Evolutionary conservation across 30 jellyfish, hydroid and myxozoan genomes (phyloP).

Genomic region (Turritopsis dohrnii): DNA sequence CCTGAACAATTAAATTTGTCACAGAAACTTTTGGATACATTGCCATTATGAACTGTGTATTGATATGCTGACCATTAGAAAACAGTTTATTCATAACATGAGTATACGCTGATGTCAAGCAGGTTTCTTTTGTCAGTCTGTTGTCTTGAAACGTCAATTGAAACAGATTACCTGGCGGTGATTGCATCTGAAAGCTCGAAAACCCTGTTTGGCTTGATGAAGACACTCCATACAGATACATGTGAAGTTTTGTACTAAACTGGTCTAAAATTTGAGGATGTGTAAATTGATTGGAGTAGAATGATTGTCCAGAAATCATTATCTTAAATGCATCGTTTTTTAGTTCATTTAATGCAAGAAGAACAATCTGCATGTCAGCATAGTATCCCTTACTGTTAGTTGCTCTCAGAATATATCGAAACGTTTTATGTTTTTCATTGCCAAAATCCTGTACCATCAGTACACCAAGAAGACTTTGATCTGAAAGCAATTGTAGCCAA

Average conservation of each 20-base stretch:
- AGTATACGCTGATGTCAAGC: not conserved
- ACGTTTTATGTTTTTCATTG: not conserved
- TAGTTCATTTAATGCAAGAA: not conserved
- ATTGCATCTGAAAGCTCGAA: not conserved
- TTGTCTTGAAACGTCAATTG: not conserved
- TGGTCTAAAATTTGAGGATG: not conserved
- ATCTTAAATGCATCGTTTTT: not conserved
- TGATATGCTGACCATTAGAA: not conserved
- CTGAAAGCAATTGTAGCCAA: not conserved
- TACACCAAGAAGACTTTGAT: not conserved
- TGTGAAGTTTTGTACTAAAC: not conserved
- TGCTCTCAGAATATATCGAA: slow-evolving; percentile 9
- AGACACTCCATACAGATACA: not conserved
- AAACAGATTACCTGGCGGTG: not conserved
- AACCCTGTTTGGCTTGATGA: not conserved
- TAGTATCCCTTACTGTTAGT: not conserved
- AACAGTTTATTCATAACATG: not conserved
- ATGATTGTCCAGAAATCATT: not conserved
- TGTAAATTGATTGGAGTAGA: not conserved
- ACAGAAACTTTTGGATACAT: slow-evolving; percentile 4
- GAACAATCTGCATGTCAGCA: not conserved
- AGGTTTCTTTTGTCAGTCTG: not conserved
- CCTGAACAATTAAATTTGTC: not conserved
- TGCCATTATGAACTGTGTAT: slow-evolving; percentile 3
- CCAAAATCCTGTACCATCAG: not conserved